Percentiles rank a stretch among this genome's conserved stretches.
These are phyloP conservation scores for Brachionus rotundiformis DNA, from an alignment of 1,140 invertebrate species.

Conservation along the genomic window DNA sequence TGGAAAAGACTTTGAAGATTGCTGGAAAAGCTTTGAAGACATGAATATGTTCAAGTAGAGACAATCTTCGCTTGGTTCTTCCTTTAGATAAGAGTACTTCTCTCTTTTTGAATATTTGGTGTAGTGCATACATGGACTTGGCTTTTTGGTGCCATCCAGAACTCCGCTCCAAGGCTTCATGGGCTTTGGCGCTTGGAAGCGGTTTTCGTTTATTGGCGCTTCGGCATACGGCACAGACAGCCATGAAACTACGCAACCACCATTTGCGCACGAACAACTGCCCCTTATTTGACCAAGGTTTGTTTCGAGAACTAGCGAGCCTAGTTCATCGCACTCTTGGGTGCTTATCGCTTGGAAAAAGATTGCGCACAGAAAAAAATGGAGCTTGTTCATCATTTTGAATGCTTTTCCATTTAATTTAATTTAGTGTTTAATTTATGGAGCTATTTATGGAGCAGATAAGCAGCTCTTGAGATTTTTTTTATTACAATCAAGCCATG, in stretches of 20 bases:
- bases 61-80: conserved; percentile 27
- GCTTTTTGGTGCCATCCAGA: conserved; percentile 23
- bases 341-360: not conserved
- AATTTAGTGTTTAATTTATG: not conserved
- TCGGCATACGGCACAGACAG: conserved; percentile 52
- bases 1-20: conserved; percentile 63
- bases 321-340: not conserved
- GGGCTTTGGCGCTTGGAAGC: conserved; percentile 38
- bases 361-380: not conserved
- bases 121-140: conserved; percentile 50
- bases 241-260: not conserved
- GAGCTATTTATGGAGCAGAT: not conserved
- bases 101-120: conserved; percentile 18
- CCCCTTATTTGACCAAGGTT: not conserved
- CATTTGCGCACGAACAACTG: not conserved
- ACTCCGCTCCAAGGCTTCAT: not conserved
- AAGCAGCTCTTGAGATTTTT: not conserved
- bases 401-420: not conserved
- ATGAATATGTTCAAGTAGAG: conserved; percentile 32
- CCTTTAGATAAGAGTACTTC: not conserved
- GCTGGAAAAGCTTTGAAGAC: not conserved
- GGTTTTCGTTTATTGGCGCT: conserved; percentile 38
- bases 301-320: not conserved
- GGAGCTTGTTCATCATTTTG: not conserved
- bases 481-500: not conserved